These are phyloP conservation scores for Acrossocheilus wenchowensis DNA, from an alignment of 2,797 vertebrate genomes.

Conservation along the genomic window DNA sequence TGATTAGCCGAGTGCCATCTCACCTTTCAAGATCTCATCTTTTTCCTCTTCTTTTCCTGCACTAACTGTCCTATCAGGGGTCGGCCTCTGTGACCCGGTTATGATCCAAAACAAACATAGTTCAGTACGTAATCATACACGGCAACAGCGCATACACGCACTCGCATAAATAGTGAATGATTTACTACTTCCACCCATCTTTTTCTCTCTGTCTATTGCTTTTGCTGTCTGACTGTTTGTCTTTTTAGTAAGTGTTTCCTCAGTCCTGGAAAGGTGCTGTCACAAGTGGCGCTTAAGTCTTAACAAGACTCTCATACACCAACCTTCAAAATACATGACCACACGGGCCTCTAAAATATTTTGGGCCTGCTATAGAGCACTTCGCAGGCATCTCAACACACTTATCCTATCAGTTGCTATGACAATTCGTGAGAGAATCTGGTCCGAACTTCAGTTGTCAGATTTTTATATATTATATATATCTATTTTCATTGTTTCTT, in stretches of 20 bases:
- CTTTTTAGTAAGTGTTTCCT: constrained; percentile 61
- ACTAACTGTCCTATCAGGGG: constrained; percentile 58
- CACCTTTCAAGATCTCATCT: constrained; percentile 79
- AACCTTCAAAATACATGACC: constrained; percentile 43
- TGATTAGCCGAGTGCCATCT: constrained; percentile 83
- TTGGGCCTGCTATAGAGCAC: constrained; percentile 52
- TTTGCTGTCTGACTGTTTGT: constrained; percentile 59
- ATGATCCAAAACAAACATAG: constrained; percentile 45
- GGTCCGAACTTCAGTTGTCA: constrained; percentile 36
- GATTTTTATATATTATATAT: constrained; percentile 38
- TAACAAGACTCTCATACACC: constrained; percentile 66
- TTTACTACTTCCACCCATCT: constrained; percentile 52
- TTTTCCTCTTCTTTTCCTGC: constrained; percentile 78
- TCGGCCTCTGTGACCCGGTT: constrained; percentile 43
- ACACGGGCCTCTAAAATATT: constrained; percentile 41
- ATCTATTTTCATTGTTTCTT: constrained; percentile 15
- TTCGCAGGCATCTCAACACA: constrained; percentile 43
- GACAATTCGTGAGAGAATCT: constrained; percentile 54
- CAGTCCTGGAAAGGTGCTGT: constrained; percentile 59
- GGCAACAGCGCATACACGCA: constrained; percentile 61
- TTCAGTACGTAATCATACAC: constrained; percentile 57
- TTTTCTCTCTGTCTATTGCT: constrained; percentile 58
- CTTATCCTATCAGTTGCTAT: constrained; percentile 60
- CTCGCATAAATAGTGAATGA: constrained; percentile 53
- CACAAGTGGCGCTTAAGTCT: constrained; percentile 71